Conservation (phyloP, 2,113 vertebrate species). For the Tragelaphus strepsiceros region DNA sequence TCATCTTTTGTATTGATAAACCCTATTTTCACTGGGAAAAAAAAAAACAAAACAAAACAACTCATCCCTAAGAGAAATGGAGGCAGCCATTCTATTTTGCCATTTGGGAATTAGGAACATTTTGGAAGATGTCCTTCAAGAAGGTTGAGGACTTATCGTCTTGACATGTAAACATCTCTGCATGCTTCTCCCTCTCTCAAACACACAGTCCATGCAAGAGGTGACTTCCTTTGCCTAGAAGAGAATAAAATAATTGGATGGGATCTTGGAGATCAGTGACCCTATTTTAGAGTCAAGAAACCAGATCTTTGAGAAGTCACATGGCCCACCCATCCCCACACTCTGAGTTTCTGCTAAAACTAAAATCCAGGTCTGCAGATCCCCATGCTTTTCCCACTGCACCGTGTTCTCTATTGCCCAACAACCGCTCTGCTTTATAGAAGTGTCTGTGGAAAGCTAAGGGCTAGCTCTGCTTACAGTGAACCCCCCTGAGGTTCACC, state of each 20-base stretch:
- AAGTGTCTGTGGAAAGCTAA: neutral
- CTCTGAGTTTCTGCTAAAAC: neutral
- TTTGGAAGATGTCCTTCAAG: neutral
- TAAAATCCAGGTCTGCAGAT: neutral
- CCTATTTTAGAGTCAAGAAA: neutral
- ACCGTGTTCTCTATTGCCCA: neutral
- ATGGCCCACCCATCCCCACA: neutral
- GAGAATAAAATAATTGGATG: neutral
- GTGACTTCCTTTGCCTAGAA: neutral
- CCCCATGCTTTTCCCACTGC: neutral
- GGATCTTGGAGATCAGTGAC: neutral
- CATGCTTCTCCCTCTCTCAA: neutral
- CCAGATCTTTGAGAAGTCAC: neutral
- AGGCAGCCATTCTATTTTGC: neutral
- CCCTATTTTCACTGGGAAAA: neutral
- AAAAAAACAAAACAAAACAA: neutral
- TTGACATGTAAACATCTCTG: neutral
- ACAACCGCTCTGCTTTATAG: neutral
- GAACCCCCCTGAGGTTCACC: neutral
- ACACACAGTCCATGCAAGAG: neutral
- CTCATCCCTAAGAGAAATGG: neutral
- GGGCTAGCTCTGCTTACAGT: neutral
- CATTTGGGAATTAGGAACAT: neutral
- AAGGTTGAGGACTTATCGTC: neutral
- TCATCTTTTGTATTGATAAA: neutral